Evolutionary conservation across 2,888 invertebrate species (phyloP).

Genomic region (Acleris literana): DNA sequence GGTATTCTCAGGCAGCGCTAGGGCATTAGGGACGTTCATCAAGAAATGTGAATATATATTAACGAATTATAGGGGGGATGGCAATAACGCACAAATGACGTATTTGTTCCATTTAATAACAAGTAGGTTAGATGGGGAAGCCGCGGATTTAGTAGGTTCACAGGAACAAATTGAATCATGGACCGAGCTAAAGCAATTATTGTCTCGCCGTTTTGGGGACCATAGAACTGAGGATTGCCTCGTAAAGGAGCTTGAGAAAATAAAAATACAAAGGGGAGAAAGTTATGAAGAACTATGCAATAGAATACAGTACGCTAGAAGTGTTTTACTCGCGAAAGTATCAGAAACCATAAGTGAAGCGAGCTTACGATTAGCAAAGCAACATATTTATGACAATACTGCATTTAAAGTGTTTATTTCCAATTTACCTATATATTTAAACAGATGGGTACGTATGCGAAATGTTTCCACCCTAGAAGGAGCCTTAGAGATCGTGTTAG

Average conservation of each 20-base stretch:
- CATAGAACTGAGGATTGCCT: constrained; percentile 37
- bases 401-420: constrained; percentile 36
- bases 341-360: constrained; percentile 13
- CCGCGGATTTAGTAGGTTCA: constrained; percentile 37
- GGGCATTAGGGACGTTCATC: constrained; percentile 23
- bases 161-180: constrained; percentile 31
- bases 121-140: constrained; percentile 35
- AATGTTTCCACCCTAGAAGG: constrained; percentile 31
- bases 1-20: background rate
- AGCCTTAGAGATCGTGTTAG: constrained; percentile 34
- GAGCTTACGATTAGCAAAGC: constrained; percentile 7
- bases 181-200: constrained; percentile 29
- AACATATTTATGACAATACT: constrained; percentile 30
- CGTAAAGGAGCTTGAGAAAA: constrained; percentile 30
- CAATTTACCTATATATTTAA: constrained; percentile 37
- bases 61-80: constrained; percentile 5
- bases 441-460: constrained; percentile 32
- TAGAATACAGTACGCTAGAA: constrained; percentile 36
- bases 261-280: constrained; percentile 34
- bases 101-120: constrained; percentile 38
- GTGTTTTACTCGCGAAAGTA: constrained; percentile 36
- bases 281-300: constrained; percentile 39
- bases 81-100: constrained; percentile 20
- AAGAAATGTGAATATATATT: constrained; percentile 35
- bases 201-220: constrained; percentile 35